Evolutionary conservation across 2,113 vertebrate species (phyloP).

Genomic region (Pygathrix nemaeus): DNA sequence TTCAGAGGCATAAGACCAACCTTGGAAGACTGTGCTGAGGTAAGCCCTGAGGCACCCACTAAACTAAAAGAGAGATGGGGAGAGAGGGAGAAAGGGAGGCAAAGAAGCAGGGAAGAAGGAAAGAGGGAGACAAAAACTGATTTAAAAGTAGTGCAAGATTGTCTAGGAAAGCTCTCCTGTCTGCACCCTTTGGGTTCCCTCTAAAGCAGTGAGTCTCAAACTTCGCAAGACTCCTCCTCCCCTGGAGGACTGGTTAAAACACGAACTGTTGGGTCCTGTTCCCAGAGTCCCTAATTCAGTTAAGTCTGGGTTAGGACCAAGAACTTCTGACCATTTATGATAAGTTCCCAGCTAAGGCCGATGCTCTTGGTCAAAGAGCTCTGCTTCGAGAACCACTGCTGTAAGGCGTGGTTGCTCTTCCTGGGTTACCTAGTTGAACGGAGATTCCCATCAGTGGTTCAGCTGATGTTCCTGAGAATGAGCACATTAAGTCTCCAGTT

Average conservation of each 20-base stretch:
- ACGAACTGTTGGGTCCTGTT: background rate
- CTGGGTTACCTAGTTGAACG: background rate
- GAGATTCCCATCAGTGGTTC: background rate
- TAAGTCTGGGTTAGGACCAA: background rate
- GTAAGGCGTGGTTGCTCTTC: background rate
- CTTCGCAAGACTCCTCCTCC: background rate
- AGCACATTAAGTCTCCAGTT: background rate
- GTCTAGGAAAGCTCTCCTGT: background rate
- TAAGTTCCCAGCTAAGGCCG: background rate
- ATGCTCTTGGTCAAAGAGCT: background rate
- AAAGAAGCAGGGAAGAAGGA: background rate
- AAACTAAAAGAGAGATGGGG: too few species aligned
- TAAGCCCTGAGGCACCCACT: background rate
- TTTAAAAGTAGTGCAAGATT: background rate
- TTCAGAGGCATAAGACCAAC: slow-evolving; percentile 47
- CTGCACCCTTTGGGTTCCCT: background rate
- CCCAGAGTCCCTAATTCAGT: background rate
- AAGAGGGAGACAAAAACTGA: background rate
- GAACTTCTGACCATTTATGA: background rate
- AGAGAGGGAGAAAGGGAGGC: background rate
- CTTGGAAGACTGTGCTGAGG: slow-evolving; percentile 32
- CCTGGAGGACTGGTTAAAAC: background rate
- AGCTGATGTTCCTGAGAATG: background rate
- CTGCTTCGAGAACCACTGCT: background rate
- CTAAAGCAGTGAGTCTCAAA: background rate